A percentile compares a stretch with the other conserved stretches of the same genome.
phyloP scores from a whole-genome alignment of 2,888 invertebrate species.

The Gonocerus acuteangulatus region DNA sequence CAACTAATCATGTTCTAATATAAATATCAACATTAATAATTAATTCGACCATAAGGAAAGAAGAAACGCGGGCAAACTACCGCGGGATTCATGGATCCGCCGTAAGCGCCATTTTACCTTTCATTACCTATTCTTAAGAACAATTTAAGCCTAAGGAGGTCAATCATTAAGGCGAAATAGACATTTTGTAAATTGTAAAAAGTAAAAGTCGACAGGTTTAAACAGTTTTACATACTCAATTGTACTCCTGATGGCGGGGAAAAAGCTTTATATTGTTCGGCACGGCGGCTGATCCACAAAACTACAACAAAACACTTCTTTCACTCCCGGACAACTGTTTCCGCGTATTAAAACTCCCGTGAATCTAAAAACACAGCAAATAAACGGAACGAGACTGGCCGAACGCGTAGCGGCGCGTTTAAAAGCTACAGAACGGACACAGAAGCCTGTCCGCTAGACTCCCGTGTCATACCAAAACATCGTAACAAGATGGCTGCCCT shows the following conservation, averaged over 20 bases:
- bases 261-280: background rate
- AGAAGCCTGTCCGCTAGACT: background rate
- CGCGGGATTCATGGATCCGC: conserved; percentile 10
- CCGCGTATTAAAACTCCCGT: too few species aligned
- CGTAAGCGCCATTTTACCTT: conserved; percentile 26
- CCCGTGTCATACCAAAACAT: conserved; percentile 23
- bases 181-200: conserved; percentile 4
- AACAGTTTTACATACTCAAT: conserved; percentile 1
- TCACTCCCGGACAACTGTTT: too few species aligned
- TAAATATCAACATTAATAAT: too few species aligned
- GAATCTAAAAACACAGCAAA: too few species aligned
- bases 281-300: background rate
- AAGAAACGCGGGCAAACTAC: conserved; percentile 11
- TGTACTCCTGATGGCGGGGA: background rate
- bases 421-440: background rate
- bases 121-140: background rate
- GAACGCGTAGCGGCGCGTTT: too few species aligned
- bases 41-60: background rate
- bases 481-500: conserved; percentile 24
- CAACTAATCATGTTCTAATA: too few species aligned
- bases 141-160: background rate
- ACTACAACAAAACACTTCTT: background rate
- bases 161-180: background rate
- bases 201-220: conserved; percentile 1
- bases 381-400: too few species aligned